Conservation (phyloP, 30 jellyfish, hydroid and myxozoan genomes). For the Catostylus mosaicus region DNA sequence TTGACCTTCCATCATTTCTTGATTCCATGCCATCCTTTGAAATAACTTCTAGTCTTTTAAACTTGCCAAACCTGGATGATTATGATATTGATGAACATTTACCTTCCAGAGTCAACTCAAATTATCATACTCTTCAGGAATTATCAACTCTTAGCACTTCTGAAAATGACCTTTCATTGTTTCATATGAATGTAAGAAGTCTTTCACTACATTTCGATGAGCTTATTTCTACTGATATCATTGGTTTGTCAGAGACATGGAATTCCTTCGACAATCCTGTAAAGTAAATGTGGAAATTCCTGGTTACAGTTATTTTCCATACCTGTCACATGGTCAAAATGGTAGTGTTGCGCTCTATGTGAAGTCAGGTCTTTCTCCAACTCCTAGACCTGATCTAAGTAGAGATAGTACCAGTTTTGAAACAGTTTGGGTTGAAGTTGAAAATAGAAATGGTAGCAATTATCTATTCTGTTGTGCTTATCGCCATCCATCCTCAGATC, state of each 20-base stretch:
- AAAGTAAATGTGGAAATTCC: constrained; percentile 51
- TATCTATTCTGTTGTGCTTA: too few species aligned
- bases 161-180: constrained; percentile 13
- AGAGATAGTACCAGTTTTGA: constrained; percentile 36
- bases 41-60: constrained; percentile 35
- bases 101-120: too few species aligned
- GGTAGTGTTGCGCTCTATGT: constrained; percentile 63
- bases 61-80: constrained; percentile 51
- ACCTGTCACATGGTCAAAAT: constrained; percentile 45
- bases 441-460: constrained; percentile 29
- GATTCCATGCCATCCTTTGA: constrained; percentile 52
- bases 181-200: constrained; percentile 15
- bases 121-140: constrained; percentile 21
- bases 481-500: too few species aligned
- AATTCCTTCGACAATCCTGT: constrained; percentile 40
- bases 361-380: constrained; percentile 27
- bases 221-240: constrained; percentile 5
- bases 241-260: constrained; percentile 42
- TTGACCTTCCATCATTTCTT: constrained; percentile 39
- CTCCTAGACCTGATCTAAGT: constrained; percentile 40
- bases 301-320: constrained; percentile 25
- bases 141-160: constrained; percentile 4
- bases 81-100: constrained; percentile 25
- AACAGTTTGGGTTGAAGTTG: constrained; percentile 58
- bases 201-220: constrained; percentile 29